Evolutionary conservation across 2,888 invertebrate species (phyloP).

Genomic region (Ophion obscuratus): DNA sequence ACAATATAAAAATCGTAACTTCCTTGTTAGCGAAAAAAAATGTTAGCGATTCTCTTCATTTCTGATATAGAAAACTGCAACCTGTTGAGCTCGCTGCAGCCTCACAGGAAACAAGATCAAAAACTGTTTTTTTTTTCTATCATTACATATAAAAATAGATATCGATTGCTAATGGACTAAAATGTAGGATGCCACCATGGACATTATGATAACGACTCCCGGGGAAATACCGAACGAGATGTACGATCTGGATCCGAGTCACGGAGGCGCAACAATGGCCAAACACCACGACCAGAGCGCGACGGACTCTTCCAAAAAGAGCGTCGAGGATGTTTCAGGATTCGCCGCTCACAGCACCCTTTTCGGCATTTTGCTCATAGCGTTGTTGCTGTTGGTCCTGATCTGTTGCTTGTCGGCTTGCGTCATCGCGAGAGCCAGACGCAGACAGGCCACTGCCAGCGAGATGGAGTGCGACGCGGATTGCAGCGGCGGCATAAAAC

Average conservation of each 20-base stretch:
- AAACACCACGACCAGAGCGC: slow-evolving; percentile 20
- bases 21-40: not conserved
- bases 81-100: not conserved
- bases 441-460: slow-evolving; percentile 64
- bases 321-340: slow-evolving; percentile 33
- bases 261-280: slow-evolving; percentile 9
- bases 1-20: not conserved
- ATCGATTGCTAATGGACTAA: not conserved
- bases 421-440: slow-evolving; percentile 72
- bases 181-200: slow-evolving; percentile 73
- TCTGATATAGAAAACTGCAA: not conserved
- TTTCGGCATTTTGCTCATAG: slow-evolving; percentile 70
- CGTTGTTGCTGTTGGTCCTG: slow-evolving; percentile 71
- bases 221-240: slow-evolving; percentile 75
- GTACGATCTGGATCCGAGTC: slow-evolving; percentile 72
- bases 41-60: not conserved
- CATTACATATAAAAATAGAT: not conserved
- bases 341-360: slow-evolving; percentile 68
- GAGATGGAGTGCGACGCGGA: slow-evolving; percentile 75
- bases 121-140: not conserved
- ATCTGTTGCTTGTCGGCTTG: slow-evolving; percentile 76
- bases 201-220: slow-evolving; percentile 74
- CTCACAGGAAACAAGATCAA: not conserved
- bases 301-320: not conserved
- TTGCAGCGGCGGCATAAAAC: slow-evolving; percentile 71